These are phyloP conservation scores for Oriolus oriolus DNA, from an alignment of 2,113 vertebrate species.

Conservation along the genomic window DNA sequence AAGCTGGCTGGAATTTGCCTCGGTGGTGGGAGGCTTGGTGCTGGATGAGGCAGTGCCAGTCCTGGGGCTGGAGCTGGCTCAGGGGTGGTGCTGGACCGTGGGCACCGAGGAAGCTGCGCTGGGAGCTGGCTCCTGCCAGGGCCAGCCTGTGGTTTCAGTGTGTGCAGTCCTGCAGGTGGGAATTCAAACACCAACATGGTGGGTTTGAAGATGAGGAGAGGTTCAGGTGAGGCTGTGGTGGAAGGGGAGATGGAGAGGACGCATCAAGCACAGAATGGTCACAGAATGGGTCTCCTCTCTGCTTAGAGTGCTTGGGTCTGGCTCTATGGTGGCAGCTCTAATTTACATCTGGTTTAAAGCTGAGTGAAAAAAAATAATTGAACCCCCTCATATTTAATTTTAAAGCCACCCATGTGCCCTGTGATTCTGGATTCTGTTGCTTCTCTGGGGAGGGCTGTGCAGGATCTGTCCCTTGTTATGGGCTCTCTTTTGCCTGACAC, in stretches of 20 bases:
- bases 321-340: not conserved
- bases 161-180: not conserved
- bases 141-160: not conserved
- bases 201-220: not conserved
- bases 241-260: not conserved
- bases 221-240: not conserved
- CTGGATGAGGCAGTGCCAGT: not conserved
- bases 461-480: not conserved
- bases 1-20: not conserved
- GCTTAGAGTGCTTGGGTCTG: not conserved
- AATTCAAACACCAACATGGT: not conserved
- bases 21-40: not conserved
- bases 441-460: not conserved
- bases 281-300: not conserved
- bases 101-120: rapidly evolving
- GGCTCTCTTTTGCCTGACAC: not conserved
- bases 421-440: not conserved
- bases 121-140: not conserved
- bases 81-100: not conserved
- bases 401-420: not conserved
- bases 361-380: not conserved
- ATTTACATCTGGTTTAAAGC: not conserved
- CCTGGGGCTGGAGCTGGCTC: not conserved
- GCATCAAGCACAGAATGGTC: too few relatives aligned
- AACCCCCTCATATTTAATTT: not conserved